Base-by-base conservation (phyloP, 2,888 invertebrate species). In the Ectobius pallidus region DNA sequence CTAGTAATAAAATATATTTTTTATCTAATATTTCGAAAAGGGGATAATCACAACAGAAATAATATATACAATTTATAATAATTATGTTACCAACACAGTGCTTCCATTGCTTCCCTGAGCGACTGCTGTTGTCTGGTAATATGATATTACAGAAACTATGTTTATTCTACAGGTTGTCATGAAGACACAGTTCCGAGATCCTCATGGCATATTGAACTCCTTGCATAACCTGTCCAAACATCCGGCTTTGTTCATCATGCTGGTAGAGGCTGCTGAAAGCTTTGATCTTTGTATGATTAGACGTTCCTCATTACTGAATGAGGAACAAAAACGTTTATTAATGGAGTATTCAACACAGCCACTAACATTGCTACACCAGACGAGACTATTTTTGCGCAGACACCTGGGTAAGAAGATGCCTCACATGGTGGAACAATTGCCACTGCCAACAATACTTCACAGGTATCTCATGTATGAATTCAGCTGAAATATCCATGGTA, bases 171-270 rank as follows among this genome's bases (percentile, higher is more conserved):
- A 90, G 89, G 92, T 92, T 0, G 90, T 92, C 20, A 91, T 93
- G 87, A 92, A 93, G 82, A 92, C 92, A 9, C 94, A 94, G 78
- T 93, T 92, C 80, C 88, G 93, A 72, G 93, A 95, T 80, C 93
- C 94, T 0, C 91, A 92, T 79, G 94, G 95, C 42, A 90, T 95
- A 71, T 85, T 95, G 4, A 94, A 93, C 81, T 92, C 90, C 32
- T 86, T 94, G 14, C 91, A 92, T 77, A 90, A 92, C 81, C 82
- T 87, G n/a, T 82, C 84, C 2, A 80, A 83, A 22, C 83, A 85
- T 71, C 84, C 83, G 1, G 81, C 83, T 22, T 79, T 92, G 70
- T 88, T 92, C 80, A 87, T 89, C 76, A 85, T 90, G 44, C 85
- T 94, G 71, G 81, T 92, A 67, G 91, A 92, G 78, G 91, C 92